Evolutionary conservation across 2,888 invertebrate genomes (phyloP), one percentile per base, ranked within the genome.

Genomic region (Epirrhoe alternata): DNA sequence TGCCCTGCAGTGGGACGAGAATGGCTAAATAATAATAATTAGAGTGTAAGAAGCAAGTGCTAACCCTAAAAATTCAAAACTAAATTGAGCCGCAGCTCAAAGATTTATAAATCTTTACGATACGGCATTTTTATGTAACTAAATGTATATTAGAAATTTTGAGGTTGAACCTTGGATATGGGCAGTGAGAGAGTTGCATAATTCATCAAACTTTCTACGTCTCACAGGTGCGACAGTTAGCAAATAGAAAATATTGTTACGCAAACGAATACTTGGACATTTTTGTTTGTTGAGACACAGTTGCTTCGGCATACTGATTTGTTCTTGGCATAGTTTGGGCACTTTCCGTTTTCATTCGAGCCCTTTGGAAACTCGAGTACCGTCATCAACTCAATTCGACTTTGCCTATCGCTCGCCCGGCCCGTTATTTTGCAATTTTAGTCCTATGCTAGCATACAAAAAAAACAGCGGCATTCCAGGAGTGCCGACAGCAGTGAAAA

Each of bases 61-160:
- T 59, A 68, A 54, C 66, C 57, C 62, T 65, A 53, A 24, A 17
- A 66, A 53, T 45, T 62, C 53, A 62, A 64, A 51, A 55, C 50
- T 35, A 42, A 61, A 12, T 42, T 53, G 31, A 62, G 62, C 62
- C 57, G 67, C 58, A 16, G 60, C 53, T 67, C 59, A n/a, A 56
- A 64, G 66, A 66, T 68, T 69, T 60, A 73, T 64, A 57, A 67
- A 68, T 74, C 72, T 72, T 72, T 70, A 71, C 70, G 66, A 74
- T 64, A 55, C 72, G 70, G 70, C 68, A 73, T 73, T 77, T 82
- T 84, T 83, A 82, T 78, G 77, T 79, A 85, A 84, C 77, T 54
- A 75, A 79, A 80, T 79, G 74, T 74, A 74, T 76, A 66, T 81
- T 83, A 83, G 78, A 81, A 81, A 82, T 82, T 80, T 79, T 75